A percentile compares a stretch with the other conserved stretches of the same genome.
phyloP scores from a whole-genome alignment of 2,113 vertebrate genomes.

The Thinocorus orbignyianus region DNA sequence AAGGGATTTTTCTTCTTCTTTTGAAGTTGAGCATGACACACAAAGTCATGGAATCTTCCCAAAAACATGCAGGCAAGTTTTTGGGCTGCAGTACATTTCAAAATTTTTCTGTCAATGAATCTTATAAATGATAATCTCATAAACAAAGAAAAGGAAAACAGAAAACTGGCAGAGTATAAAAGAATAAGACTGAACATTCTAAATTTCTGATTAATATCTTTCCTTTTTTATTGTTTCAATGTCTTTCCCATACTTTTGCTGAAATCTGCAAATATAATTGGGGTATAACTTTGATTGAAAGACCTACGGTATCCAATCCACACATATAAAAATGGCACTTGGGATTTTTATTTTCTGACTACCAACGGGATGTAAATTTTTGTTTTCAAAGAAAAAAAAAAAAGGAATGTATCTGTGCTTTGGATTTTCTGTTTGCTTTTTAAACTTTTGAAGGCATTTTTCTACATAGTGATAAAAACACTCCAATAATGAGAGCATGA shows the following conservation, averaged over 20 bases:
- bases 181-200: constrained; percentile 41
- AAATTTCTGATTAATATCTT: constrained; percentile 49
- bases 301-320: not conserved
- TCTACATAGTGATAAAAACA: not conserved
- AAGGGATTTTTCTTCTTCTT: not conserved
- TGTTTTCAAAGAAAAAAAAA: not conserved
- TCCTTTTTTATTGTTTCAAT: constrained; percentile 43
- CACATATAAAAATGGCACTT: not conserved
- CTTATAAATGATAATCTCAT: constrained; percentile 4
- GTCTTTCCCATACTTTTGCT: constrained; percentile 34
- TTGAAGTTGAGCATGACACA: not conserved
- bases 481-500: not conserved
- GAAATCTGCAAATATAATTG: constrained; percentile 47
- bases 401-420: not conserved
- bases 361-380: not conserved
- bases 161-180: not conserved
- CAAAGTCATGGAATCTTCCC: not conserved
- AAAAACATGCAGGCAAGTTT: not conserved
- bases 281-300: not conserved
- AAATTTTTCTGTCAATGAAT: constrained; percentile 1
- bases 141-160: not conserved
- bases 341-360: not conserved
- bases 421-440: not conserved
- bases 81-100: not conserved
- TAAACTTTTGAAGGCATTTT: not conserved